A percentile compares a stretch with the other conserved stretches of the same genome.
phyloP scores from a whole-genome alignment of 1,140 invertebrate genomes.

The Drosophila bocki region DNA sequence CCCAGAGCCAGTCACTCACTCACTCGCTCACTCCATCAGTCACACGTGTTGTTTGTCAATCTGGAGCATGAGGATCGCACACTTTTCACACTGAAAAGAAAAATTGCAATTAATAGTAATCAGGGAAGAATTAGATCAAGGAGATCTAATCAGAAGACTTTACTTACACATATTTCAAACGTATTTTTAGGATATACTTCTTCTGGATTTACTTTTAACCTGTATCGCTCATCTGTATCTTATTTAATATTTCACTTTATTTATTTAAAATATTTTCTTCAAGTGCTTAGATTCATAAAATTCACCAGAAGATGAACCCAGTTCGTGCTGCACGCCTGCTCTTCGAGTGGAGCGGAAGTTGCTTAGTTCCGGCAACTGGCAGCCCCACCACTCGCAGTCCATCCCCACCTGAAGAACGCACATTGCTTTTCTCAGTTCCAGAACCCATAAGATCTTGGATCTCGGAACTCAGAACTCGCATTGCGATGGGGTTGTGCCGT shows the following conservation, averaged over 20 bases:
- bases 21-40: slow-evolving; percentile 52
- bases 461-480: background rate
- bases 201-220: no score
- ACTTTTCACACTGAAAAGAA: slow-evolving; percentile 26
- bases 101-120: background rate
- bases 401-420: slow-evolving; percentile 54
- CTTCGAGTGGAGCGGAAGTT: slow-evolving; percentile 61
- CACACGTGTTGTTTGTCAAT: slow-evolving; percentile 83
- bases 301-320: slow-evolving; percentile 23
- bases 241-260: no score
- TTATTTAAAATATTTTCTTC: background rate
- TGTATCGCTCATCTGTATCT: no score
- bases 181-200: no score
- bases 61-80: slow-evolving; percentile 46
- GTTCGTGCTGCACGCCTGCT: slow-evolving; percentile 25
- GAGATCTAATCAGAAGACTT: background rate
- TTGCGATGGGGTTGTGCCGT: background rate
- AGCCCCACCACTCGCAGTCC: slow-evolving; percentile 36
- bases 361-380: slow-evolving; percentile 69
- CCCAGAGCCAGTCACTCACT: slow-evolving; percentile 44
- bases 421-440: slow-evolving; percentile 21
- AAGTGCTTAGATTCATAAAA: slow-evolving; percentile 14
- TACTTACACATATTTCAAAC: no score
- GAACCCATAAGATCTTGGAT: slow-evolving; percentile 21
- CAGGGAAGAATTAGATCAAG: background rate